Conservation (phyloP, 2,797 vertebrate genomes). For the Paguma larvata region DNA sequence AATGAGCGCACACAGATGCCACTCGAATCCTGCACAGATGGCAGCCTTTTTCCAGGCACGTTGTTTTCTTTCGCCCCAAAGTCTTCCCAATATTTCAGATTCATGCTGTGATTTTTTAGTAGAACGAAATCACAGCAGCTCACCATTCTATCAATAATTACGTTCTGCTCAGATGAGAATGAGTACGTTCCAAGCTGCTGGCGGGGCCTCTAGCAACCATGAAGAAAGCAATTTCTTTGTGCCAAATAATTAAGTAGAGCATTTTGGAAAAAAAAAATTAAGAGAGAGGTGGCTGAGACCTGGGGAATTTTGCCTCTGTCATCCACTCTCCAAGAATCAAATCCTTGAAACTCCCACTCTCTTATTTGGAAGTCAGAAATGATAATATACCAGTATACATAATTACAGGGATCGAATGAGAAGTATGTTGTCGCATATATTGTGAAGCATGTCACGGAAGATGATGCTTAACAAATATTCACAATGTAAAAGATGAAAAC, state of each 20-base stretch:
- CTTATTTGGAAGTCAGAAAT: not conserved
- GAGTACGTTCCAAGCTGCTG: slow-evolving; percentile 71
- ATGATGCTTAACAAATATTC: not conserved
- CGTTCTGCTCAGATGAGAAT: slow-evolving; percentile 67
- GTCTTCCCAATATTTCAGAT: slow-evolving; percentile 66
- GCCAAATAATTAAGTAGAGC: slow-evolving; percentile 56
- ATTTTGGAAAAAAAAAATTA: not conserved
- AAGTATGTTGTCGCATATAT: not conserved
- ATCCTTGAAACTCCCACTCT: not conserved
- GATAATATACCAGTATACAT: not conserved
- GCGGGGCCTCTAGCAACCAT: slow-evolving; percentile 50
- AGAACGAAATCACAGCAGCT: slow-evolving; percentile 73
- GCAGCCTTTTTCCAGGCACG: slow-evolving; percentile 62
- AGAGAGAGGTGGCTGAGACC: not conserved
- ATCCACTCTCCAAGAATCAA: not conserved
- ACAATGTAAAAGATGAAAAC: not conserved
- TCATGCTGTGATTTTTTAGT: slow-evolving; percentile 71
- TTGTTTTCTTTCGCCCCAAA: slow-evolving; percentile 65
- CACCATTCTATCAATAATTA: slow-evolving; percentile 74
- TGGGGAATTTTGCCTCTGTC: not conserved
- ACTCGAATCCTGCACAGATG: slow-evolving; percentile 52
- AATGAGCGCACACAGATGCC: slow-evolving; percentile 47
- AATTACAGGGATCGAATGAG: not conserved
- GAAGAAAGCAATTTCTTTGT: slow-evolving; percentile 58
- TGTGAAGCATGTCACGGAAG: not conserved